Percentiles rank a stretch among this genome's conserved stretches.
Conservation (phyloP, 2,797 vertebrate species). For the Ciconia nigra region DNA sequence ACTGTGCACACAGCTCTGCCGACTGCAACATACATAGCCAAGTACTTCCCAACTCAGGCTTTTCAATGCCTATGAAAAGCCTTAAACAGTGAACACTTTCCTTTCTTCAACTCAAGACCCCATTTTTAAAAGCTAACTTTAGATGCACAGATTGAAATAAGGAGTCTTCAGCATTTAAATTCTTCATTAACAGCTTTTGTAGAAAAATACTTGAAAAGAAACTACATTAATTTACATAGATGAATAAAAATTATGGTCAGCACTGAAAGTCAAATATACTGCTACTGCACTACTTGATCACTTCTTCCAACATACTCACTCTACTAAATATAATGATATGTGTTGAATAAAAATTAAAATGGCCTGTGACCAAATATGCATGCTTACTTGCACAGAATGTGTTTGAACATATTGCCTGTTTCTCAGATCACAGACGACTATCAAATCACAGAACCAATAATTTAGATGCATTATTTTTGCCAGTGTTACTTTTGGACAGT, state of each 20-base stretch:
- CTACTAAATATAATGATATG: background rate
- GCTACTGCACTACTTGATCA: background rate
- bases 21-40: background rate
- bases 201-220: background rate
- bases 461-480: background rate
- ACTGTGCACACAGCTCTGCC: background rate
- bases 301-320: background rate
- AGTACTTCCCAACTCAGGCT: background rate
- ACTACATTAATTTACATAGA: background rate
- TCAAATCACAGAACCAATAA: background rate
- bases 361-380: background rate
- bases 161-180: background rate
- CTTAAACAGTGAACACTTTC: background rate
- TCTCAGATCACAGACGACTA: background rate
- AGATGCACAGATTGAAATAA: background rate
- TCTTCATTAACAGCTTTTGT: background rate
- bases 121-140: background rate
- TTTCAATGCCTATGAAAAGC: background rate
- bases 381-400: background rate
- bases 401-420: background rate
- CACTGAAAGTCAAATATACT: background rate
- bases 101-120: background rate
- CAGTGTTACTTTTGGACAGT: background rate
- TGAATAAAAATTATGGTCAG: background rate
- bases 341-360: background rate